These are phyloP conservation scores for Amyelois transitella DNA, from an alignment of 1,140 invertebrate genomes.

Conservation along the genomic window DNA sequence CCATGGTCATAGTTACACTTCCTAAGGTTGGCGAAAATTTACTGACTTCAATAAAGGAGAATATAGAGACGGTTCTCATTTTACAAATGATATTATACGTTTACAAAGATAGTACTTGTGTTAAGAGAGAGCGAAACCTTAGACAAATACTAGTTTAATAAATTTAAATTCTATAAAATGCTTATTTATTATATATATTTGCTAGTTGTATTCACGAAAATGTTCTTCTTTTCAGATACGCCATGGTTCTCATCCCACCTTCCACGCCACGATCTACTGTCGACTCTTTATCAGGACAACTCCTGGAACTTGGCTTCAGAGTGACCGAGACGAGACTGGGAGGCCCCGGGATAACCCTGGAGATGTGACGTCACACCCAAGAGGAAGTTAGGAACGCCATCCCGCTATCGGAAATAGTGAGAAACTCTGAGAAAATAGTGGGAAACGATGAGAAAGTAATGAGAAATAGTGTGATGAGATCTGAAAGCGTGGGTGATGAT, in stretches of 20 bases:
- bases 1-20: no score
- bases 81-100: no score
- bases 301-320: slow-evolving; percentile 54
- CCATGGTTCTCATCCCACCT: slow-evolving; percentile 61
- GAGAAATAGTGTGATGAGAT: neutral
- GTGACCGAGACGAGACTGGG: slow-evolving; percentile 66
- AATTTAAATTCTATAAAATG: no score
- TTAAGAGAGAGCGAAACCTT: no score
- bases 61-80: no score
- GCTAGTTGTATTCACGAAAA: neutral
- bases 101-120: no score
- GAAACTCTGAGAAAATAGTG: neutral
- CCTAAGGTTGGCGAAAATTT: no score
- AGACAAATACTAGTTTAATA: no score
- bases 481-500: neutral
- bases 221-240: slow-evolving; percentile 36
- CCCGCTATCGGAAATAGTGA: neutral
- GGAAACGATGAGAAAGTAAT: neutral
- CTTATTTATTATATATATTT: no score
- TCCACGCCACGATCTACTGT: slow-evolving; percentile 36
- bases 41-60: no score
- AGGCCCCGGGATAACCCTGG: slow-evolving; percentile 60
- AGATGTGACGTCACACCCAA: slow-evolving; percentile 32
- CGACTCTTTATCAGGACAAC: slow-evolving; percentile 39
- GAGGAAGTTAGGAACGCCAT: neutral